Evolutionary conservation across 2,888 invertebrate species (phyloP), one percentile per base, ranked within the genome.

Genomic region (Netelia virgata): DNA sequence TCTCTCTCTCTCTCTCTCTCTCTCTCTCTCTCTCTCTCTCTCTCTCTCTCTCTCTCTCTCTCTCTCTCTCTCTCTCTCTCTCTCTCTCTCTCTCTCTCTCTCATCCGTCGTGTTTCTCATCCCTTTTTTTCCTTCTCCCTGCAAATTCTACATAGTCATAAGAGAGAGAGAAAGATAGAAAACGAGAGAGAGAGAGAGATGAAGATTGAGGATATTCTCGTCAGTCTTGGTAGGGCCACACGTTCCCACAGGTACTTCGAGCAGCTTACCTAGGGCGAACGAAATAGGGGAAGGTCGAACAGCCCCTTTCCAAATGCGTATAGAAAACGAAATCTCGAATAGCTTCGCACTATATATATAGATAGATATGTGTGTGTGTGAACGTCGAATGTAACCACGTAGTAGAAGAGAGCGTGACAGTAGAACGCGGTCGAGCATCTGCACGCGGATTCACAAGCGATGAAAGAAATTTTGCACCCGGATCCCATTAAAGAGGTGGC

Each of bases 211-310:
- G 36, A 41, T 50, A 59, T 74, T 68, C 73, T 77, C 61, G 66
- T 72, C 59, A 41, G 28, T 61, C 50, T 80, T 28, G 14, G 57
- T 72, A 72, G 84, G 86, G 72, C 63, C 41, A 53, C 50, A 41
- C 43, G 86, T 88, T 90, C 88, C 88, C 90, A 88, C 87, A 88
- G 87, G 88, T 89, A 86, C 72, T 63, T 73, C 57, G 43, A 72
- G 59, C 75, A 83, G 83, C 69, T 79, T 80, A 59, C 20, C 66
- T 20, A 11, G 20, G 41, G 6, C 6, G 63, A 81, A 70, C 63
- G 55, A 28, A 70, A 75, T 63, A 75, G 53, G 70, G 53, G 73
- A 69, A 84, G 69, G 72, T 16, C 57, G 9, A 66, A 69, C 23
- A 50, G 50, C 47, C 63, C 47, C 75, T 66, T 76, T 68, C 53